Evolutionary conservation across 2,888 invertebrate species (phyloP).

Genomic region (Lydus trimaculatus): DNA sequence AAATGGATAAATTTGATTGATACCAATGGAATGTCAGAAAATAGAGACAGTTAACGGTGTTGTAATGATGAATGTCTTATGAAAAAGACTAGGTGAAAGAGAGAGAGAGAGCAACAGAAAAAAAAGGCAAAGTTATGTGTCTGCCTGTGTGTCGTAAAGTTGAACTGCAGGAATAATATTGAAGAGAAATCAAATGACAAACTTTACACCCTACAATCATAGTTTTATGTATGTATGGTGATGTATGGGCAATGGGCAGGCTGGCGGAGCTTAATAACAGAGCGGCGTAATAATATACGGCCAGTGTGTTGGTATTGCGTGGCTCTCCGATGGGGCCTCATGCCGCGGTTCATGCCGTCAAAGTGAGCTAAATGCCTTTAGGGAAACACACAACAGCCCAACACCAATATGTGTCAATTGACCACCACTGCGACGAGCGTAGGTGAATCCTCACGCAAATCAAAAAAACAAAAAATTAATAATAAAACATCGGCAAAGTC

Average conservation of each 20-base stretch:
- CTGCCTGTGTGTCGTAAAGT: neutral
- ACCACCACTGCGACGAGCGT: slow-evolving; percentile 28
- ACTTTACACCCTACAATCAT: slow-evolving; percentile 58
- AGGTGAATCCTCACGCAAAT: neutral
- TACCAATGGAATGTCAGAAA: neutral
- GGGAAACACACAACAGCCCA: slow-evolving; percentile 36
- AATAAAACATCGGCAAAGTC: neutral
- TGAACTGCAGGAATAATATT: slow-evolving; percentile 38
- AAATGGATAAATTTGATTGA: neutral
- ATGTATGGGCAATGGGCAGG: slow-evolving; percentile 60
- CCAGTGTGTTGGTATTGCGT: slow-evolving; percentile 52
- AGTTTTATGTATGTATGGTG: slow-evolving; percentile 53
- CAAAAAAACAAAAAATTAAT: neutral
- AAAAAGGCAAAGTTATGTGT: neutral
- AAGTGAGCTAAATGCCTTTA: slow-evolving; percentile 38
- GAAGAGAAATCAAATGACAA: slow-evolving; percentile 56
- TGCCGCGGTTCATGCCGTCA: slow-evolving; percentile 39
- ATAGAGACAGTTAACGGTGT: neutral
- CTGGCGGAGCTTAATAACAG: slow-evolving; percentile 60
- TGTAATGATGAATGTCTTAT: neutral
- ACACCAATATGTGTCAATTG: slow-evolving; percentile 57
- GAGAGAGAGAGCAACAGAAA: too few species aligned
- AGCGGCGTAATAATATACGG: slow-evolving; percentile 58
- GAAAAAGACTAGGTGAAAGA: too few species aligned
- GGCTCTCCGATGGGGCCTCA: slow-evolving; percentile 35